phyloP scores from a whole-genome alignment of 2,797 vertebrate species.

The Capromys pilorides region DNA sequence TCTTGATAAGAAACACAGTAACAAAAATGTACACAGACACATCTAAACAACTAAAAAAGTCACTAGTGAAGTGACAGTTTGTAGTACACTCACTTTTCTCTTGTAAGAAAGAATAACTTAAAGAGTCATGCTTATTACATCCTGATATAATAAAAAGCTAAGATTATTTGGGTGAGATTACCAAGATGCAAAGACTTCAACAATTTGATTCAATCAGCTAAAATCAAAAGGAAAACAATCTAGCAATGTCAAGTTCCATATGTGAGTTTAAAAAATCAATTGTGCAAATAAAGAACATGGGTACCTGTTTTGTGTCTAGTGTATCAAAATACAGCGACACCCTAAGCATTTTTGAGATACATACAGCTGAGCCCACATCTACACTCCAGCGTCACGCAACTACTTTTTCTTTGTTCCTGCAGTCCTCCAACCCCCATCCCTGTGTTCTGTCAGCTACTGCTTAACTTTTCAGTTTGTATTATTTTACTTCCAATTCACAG shows the following conservation, averaged over 20 bases:
- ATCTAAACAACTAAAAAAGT: background rate
- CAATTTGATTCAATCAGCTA: constrained; percentile 25
- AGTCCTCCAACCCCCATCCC: too few relatives aligned
- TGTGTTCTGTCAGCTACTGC: constrained; percentile 64
- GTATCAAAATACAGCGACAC: background rate
- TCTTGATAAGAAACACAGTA: constrained; percentile 21
- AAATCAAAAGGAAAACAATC: background rate
- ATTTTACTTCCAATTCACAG: constrained; percentile 53
- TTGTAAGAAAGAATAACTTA: constrained; percentile 33
- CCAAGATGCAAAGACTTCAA: constrained; percentile 52
- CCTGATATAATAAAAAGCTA: constrained; percentile 22
- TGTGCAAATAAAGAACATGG: background rate
- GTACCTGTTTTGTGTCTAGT: background rate
- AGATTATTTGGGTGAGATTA: constrained; percentile 22
- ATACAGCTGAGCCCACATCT: background rate
- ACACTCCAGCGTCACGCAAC: background rate
- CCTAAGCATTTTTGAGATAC: background rate
- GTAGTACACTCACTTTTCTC: background rate
- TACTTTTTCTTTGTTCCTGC: background rate
- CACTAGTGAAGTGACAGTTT: background rate
- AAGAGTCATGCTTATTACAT: constrained; percentile 2
- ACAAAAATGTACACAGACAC: constrained; percentile 47
- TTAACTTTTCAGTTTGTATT: constrained; percentile 61
- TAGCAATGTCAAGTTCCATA: constrained; percentile 40
- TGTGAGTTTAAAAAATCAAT: constrained; percentile 52